A percentile compares a stretch with the other conserved stretches of the same genome.
These are phyloP conservation scores for Blomia tropicalis DNA, from an alignment of 2,888 invertebrate genomes.

Conservation along the genomic window DNA sequence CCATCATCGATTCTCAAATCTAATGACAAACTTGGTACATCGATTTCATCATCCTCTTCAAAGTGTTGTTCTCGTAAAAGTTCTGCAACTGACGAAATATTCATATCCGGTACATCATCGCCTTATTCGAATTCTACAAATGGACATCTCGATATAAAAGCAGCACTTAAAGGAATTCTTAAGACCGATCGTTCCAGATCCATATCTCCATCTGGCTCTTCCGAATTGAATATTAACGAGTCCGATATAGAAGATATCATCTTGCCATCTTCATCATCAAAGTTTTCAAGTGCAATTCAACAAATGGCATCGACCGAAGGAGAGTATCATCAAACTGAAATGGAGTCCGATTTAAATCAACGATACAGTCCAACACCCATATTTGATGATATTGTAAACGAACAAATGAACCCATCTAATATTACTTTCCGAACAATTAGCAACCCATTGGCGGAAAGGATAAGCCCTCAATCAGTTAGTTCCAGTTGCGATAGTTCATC, in stretches of 20 bases:
- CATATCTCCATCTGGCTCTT: background rate
- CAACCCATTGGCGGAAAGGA: no score
- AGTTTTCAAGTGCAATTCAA: background rate
- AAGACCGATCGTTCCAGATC: slow-evolving; percentile 17
- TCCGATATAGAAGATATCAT: background rate
- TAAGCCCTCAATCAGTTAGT: no score
- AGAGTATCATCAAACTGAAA: background rate
- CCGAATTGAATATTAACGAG: background rate
- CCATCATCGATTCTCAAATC: background rate
- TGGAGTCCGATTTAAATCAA: no score
- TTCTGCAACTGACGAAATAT: background rate
- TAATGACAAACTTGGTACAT: background rate
- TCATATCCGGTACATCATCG: background rate
- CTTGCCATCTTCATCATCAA: background rate
- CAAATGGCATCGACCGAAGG: background rate
- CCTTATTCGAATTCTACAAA: no score
- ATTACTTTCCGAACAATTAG: no score
- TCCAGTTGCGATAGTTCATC: background rate
- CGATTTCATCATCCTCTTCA: background rate
- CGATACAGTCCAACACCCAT: no score
- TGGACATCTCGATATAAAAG: no score
- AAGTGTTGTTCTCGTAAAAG: no score
- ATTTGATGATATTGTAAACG: no score
- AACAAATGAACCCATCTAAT: no score
- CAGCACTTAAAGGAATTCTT: slow-evolving; percentile 20